These are phyloP conservation scores for Diarsia rubi DNA, from an alignment of 2,888 invertebrate genomes.

Conservation along the genomic window DNA sequence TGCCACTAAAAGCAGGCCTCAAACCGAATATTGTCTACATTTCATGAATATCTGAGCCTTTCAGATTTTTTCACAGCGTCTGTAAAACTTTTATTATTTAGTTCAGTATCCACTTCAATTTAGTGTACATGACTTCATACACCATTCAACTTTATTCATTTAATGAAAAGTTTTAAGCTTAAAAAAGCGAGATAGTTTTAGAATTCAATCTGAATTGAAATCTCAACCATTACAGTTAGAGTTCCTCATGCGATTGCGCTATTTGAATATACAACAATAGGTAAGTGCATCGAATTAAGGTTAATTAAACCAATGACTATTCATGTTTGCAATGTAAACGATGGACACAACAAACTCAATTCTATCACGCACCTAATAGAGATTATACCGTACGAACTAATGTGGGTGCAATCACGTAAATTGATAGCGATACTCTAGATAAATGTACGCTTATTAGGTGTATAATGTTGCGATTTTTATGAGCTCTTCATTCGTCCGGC, in stretches of 20 bases:
- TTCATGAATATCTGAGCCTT: constrained; percentile 55
- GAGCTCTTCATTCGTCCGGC: constrained; percentile 46
- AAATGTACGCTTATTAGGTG: constrained; percentile 60
- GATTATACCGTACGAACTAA: constrained; percentile 60
- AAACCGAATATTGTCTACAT: constrained; percentile 56
- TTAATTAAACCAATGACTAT: constrained; percentile 85
- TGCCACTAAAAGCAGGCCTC: constrained; percentile 38
- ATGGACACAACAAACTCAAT: constrained; percentile 69
- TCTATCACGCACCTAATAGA: constrained; percentile 68
- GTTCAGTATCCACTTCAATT: constrained; percentile 47
- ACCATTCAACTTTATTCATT: constrained; percentile 45
- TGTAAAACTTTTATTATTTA: constrained; percentile 48
- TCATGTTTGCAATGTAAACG: constrained; percentile 72
- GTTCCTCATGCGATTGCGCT: constrained; percentile 70
- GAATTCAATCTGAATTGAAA: constrained; percentile 61
- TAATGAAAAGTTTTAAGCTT: background rate
- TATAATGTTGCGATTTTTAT: constrained; percentile 52
- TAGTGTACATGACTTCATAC: constrained; percentile 34
- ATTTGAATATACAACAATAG: constrained; percentile 74
- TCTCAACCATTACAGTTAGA: constrained; percentile 66
- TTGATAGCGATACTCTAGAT: constrained; percentile 67
- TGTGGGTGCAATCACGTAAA: constrained; percentile 68
- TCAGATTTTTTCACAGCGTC: constrained; percentile 40
- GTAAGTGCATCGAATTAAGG: constrained; percentile 85
- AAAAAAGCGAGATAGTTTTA: constrained; percentile 26